Evolutionary conservation across 2,888 invertebrate species (phyloP).

Genomic region (Ectobius pallidus): DNA sequence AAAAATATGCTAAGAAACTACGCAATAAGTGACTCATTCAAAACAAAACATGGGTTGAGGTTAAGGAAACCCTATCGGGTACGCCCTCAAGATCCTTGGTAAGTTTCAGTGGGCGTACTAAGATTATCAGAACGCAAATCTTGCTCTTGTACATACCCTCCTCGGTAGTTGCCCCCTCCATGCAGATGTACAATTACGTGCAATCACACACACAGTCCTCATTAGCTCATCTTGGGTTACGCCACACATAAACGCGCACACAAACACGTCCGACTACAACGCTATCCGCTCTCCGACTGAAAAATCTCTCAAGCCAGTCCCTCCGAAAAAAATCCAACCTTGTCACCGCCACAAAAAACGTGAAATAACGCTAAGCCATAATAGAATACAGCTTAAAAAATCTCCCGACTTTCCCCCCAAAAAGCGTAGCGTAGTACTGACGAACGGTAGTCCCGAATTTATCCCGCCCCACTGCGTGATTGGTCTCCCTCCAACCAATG

Average conservation of each 20-base stretch:
- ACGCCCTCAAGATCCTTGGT: too few species aligned
- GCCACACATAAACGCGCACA: background rate
- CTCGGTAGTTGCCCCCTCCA: background rate
- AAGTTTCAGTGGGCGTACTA: too few species aligned
- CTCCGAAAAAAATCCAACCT: constrained; percentile 6
- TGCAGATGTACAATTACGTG: constrained; percentile 13
- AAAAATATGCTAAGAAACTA: too few species aligned
- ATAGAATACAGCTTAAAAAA: constrained; percentile 19
- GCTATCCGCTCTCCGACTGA: background rate
- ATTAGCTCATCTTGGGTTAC: constrained; percentile 3
- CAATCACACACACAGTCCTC: background rate
- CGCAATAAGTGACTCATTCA: too few species aligned
- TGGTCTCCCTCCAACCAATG: constrained; percentile 23
- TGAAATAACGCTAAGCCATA: constrained; percentile 2
- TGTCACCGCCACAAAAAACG: constrained; percentile 14
- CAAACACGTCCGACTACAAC: background rate
- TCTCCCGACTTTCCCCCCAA: background rate
- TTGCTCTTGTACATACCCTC: constrained; percentile 8
- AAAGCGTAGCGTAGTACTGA: constrained; percentile 42
- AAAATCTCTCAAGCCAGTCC: background rate
- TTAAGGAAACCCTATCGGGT: too few species aligned
- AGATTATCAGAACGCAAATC: too few species aligned
- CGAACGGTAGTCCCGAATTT: constrained; percentile 30
- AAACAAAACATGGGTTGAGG: too few species aligned
- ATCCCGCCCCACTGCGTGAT: constrained; percentile 32